A percentile compares a stretch with the other conserved stretches of the same genome.
Evolutionary conservation across 2,797 vertebrate genomes (phyloP).

Genomic region (Enteromius mattozi): DNA sequence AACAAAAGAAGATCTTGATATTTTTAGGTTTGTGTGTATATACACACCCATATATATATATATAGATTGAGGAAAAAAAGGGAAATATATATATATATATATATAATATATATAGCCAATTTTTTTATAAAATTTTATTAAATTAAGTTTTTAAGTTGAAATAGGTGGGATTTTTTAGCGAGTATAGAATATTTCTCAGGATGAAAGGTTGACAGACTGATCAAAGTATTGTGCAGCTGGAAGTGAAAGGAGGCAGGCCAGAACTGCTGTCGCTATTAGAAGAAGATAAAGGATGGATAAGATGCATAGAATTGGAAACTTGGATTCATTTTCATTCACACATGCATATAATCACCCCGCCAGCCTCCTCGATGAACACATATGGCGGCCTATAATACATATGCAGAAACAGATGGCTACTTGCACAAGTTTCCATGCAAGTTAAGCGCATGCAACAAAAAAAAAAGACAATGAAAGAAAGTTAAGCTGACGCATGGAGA

Average conservation of each 20-base stretch:
- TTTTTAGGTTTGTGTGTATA: too few species aligned
- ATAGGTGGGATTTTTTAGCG: background rate
- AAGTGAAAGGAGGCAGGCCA: constrained; percentile 49
- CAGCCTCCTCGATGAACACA: background rate
- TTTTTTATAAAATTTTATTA: too few species aligned
- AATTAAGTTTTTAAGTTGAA: background rate
- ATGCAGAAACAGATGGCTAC: constrained; percentile 12
- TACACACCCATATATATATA: too few species aligned
- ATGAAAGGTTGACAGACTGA: background rate
- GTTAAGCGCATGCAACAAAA: constrained; percentile 3
- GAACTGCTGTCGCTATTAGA: constrained; percentile 17
- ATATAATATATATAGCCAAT: too few species aligned
- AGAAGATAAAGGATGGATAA: constrained; percentile 39
- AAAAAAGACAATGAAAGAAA: background rate
- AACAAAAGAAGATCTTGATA: too few species aligned
- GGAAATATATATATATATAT: too few species aligned
- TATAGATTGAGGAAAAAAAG: too few species aligned
- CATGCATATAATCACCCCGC: constrained; percentile 37
- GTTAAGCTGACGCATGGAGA: background rate
- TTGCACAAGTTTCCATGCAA: background rate
- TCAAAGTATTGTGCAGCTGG: constrained; percentile 43
- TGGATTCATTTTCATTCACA: constrained; percentile 45
- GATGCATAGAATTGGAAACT: constrained; percentile 49
- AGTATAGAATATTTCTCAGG: background rate
- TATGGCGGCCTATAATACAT: constrained; percentile 15